Evolutionary conservation across 1,140 invertebrate genomes (phyloP), one percentile per base, ranked within the genome.

Genomic region (Megathymus violae): DNA sequence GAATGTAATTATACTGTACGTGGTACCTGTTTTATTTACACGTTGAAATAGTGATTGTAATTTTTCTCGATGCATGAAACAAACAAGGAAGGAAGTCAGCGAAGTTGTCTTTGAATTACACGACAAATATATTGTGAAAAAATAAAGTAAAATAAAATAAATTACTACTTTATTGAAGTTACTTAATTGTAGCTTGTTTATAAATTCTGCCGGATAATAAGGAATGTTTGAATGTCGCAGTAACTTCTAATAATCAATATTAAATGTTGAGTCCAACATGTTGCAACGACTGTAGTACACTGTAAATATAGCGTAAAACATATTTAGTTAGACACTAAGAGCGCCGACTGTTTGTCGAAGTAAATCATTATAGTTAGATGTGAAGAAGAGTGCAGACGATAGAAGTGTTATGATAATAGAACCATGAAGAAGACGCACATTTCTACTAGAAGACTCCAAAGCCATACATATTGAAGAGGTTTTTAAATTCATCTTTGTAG

Each of bases 251-350:
- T 56, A 15, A 4, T 38, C 19, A 52, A 25, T 15, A 44, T 44
- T 43, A 5, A 56, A 15, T 56, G 52, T 44, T 56, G 40, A 56
- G 52, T 56, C 52, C 52, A 56, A 31, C 41, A 31, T 34, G 52
- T 56, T 56, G 52, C 52, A 56, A 56, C 52, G 52, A 56, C 25
- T 31, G 14, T 27, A 44, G 7, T 15, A 15, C 34, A 36, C 11
- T 54, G 51, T 54, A 54, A 41, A 54, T 54, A 54, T 54, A 54
- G 19, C 10, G 10, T 4, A 19, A 19, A 14, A 40, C 3, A 13
- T 10, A 17, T 5, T 19, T 54, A 54, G 51, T 22, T 52, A 51
- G 36, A 54, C 36, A 54, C 41, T 54, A 54, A 41, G 51, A 36
- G 5, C 5, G 5, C 19, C 11, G 34, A 36, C 34, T 36, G 34